Base-by-base conservation (phyloP, 1,140 invertebrate species). In the Rhizoglyphus robini region DNA sequence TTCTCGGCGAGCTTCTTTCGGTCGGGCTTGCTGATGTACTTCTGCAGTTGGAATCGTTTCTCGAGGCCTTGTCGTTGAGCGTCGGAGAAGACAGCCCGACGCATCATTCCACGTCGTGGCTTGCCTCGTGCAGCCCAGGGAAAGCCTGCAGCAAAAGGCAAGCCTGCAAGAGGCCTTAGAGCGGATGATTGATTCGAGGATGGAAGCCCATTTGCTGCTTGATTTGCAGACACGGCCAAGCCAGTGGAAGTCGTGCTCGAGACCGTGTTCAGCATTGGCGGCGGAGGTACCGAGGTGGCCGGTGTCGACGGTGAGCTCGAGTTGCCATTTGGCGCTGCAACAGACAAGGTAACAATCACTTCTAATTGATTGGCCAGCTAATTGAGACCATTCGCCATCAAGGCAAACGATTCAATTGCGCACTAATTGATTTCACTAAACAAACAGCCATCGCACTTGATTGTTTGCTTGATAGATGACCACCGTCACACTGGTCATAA, bases 1-100 rank as follows among this genome's bases (percentile, higher is more conserved):
- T 93, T 91, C 74, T 94, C 91, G 0, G 94, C 94, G 31, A 97
- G 77, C 73, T 96, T 95, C 76, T 95, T 90, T 72, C 94, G 82
- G 76, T 97, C 93, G 0, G 92, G 92, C 76, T 97, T 97, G 65
- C 89, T 94, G 72, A 97, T 96, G 76, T 97, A 97, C 76, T 96
- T 96, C 77, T 97, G 93, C n/a, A 93, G 82, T 75, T 93, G 90
- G 77, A 96, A 97, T 70, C 91, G 77, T 70, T 92, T 88, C 77
- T 97, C 94, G 59, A 97, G 78, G 0, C 93, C 93, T 70, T 94
- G 90, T 59, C 93, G 78, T 73, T 97, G 94, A 0, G 91, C 82
- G 73, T 95, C 91, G 57, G 88, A 94, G 77, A 89, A 88, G 0
- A 97, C 94, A 0, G 93, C 93, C 67, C 94, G 79, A 31, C 92